Base-by-base conservation (phyloP, 2,797 vertebrate species). In the Phaenicophaeus curvirostris region DNA sequence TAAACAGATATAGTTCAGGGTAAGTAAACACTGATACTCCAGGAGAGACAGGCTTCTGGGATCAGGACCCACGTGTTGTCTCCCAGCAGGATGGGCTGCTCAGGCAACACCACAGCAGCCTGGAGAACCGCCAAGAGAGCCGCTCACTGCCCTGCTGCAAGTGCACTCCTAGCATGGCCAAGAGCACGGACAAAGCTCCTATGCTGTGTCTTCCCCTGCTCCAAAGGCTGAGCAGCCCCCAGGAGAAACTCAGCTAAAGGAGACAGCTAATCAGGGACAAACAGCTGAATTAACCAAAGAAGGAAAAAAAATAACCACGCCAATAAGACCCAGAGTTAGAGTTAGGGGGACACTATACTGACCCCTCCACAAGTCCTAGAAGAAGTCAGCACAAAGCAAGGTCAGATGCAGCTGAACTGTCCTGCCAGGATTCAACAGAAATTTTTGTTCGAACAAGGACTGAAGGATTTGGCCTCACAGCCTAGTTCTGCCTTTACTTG, bases 401-500 rank as follows among this genome's bases (percentile, higher is more conserved):
- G 44, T 28, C 53, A 86, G 75, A 33, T 11, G 24, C 62, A 84
- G 65, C 31, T 85, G 21, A 69, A 59, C 11, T 33, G 44, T 7
- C 25, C 55, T 61, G 41, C 50, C 65, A 85, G 51, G 35, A 81
- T 48, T 35, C 44, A 48, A 33, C 33, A 79, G 44, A 44, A 71
- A 23, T 33, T 66, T 58, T 59, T 67, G 37, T 51, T 59, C 2
- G 0, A 82, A 48, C 31, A 61, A 79, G 55, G 33, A 57, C 55
- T 35, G 53, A 65, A 85, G 59, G 68, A 80, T 68, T 85, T 89
- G 85, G 85, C 63, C 46, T 85, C 84, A 31, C 19, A 19, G 24
- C 3, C 65, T 55, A 41, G 23, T 78, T 93, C 80, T 79, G 85
- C 48, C 57, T 74, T 65, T 50, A 20, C 67, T 93, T 79, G 74